Conservation (phyloP, 1,140 invertebrate species). For the Drosophila chauvacae region DNA sequence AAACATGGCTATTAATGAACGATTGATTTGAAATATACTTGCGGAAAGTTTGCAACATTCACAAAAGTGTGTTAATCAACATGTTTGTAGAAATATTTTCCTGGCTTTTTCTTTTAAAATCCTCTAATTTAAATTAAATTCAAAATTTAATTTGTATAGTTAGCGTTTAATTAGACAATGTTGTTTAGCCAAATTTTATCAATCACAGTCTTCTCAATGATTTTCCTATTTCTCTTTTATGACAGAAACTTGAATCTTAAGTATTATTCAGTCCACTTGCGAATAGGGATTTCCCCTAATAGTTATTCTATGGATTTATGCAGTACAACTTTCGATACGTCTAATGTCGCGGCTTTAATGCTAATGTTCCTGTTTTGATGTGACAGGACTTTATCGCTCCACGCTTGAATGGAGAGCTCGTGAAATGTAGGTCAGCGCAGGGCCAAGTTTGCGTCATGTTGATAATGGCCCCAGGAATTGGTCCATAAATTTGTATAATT, state of each 20-base stretch:
- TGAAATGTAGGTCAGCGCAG: conserved; percentile 29
- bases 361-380: conserved; percentile 61
- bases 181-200: not conserved
- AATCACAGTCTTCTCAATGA: not conserved
- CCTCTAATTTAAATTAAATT: not conserved
- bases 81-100: not conserved
- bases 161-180: not conserved
- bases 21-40: too few species aligned
- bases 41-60: not conserved
- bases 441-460: conserved; percentile 46
- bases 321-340: not conserved
- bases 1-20: too few species aligned
- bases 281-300: not conserved
- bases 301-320: conserved; percentile 13
- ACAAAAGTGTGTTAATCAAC: too few species aligned
- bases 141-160: not conserved
- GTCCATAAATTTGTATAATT: conserved; percentile 62
- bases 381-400: conserved; percentile 55
- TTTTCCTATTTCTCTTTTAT: not conserved
- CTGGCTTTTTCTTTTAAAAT: not conserved
- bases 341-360: not conserved
- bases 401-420: conserved; percentile 54
- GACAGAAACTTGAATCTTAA: not conserved
- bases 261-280: not conserved
- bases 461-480: conserved; percentile 41